Conservation (phyloP, 2,113 vertebrate species). For the Gadus macrocephalus region DNA sequence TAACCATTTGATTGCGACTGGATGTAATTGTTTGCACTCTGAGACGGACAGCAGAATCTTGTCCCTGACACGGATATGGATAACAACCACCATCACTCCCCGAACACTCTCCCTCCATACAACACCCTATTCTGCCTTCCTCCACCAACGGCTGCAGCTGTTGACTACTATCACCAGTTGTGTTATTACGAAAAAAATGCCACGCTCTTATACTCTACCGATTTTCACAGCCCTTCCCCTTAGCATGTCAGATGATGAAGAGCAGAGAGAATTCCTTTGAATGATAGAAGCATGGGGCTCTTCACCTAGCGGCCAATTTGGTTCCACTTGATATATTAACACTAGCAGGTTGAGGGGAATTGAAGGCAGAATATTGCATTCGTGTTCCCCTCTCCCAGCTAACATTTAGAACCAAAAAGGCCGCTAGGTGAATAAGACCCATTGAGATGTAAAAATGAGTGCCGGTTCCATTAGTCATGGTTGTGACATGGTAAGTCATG, state of each 20-base stretch:
- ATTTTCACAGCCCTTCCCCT: too few relatives aligned
- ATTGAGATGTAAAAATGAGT: conserved; percentile 23
- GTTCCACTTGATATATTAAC: too few relatives aligned
- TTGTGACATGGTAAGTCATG: conserved; percentile 13
- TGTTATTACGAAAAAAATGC: neutral
- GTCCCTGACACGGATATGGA: conserved; percentile 48
- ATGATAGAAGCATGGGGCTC: too few relatives aligned
- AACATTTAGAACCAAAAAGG: conserved; percentile 10
- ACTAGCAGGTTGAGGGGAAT: too few relatives aligned
- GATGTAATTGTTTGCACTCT: conserved; percentile 55
- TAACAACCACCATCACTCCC: conserved; percentile 2
- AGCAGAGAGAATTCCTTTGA: too few relatives aligned
- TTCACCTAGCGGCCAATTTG: too few relatives aligned
- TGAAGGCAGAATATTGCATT: too few relatives aligned
- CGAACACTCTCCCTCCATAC: too few relatives aligned
- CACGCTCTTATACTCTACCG: too few relatives aligned
- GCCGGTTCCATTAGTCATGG: conserved; percentile 29
- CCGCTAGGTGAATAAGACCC: conserved; percentile 16
- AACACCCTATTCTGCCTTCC: too few relatives aligned
- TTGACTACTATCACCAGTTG: neutral
- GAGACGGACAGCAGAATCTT: conserved; percentile 58
- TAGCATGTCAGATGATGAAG: too few relatives aligned
- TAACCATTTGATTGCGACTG: conserved; percentile 56
- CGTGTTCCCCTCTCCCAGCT: too few relatives aligned
- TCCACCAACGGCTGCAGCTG: neutral